phyloP scores from a whole-genome alignment of 2,888 invertebrate genomes.

The Hypercompe scribonia region DNA sequence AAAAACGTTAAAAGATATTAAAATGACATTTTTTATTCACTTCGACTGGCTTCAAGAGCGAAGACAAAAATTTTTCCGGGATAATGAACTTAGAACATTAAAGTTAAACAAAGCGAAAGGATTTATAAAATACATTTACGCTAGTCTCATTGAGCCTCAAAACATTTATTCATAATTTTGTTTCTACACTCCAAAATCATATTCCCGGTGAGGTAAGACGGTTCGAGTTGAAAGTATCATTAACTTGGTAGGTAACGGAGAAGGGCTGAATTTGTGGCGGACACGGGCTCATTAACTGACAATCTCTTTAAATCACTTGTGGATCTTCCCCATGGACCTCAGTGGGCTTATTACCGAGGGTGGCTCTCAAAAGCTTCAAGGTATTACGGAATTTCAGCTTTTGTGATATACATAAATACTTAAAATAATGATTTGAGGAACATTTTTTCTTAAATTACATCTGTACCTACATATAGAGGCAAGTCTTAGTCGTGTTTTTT shows the following conservation, averaged over 20 bases:
- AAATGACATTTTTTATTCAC: constrained; percentile 23
- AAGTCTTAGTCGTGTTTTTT: neutral
- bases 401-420: constrained; percentile 33
- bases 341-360: constrained; percentile 77
- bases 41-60: constrained; percentile 2
- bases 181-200: constrained; percentile 32
- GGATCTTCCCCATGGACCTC: constrained; percentile 72
- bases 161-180: constrained; percentile 43
- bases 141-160: neutral
- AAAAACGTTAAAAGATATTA: constrained; percentile 31
- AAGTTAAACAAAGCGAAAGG: constrained; percentile 20
- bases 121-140: neutral
- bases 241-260: constrained; percentile 65
- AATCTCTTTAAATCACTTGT: constrained; percentile 84
- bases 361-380: constrained; percentile 60
- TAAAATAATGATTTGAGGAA: constrained; percentile 30
- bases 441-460: constrained; percentile 21
- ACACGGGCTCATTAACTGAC: constrained; percentile 79
- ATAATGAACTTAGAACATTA: constrained; percentile 21
- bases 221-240: constrained; percentile 55
- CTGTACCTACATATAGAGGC: neutral
- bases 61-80: neutral
- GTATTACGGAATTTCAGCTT: constrained; percentile 78
- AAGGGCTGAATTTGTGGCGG: constrained; percentile 80
- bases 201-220: constrained; percentile 39